A percentile compares a stretch with the other conserved stretches of the same genome.
These are phyloP conservation scores for Bombylius discolor DNA, from an alignment of 2,888 invertebrate species.

Conservation along the genomic window DNA sequence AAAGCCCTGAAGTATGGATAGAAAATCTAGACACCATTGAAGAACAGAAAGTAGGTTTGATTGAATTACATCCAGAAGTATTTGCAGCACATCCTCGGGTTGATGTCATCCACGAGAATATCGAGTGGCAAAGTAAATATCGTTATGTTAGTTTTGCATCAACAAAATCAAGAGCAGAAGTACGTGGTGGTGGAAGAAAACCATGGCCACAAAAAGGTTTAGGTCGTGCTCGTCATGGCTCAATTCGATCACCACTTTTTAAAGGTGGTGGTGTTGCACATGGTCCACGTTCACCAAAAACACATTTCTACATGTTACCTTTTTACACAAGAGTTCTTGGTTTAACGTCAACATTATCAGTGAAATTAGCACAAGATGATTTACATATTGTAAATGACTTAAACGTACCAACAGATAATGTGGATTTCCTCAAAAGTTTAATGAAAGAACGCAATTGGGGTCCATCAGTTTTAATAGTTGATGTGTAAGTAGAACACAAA, in stretches of 20 bases:
- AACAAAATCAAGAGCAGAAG: constrained; percentile 70
- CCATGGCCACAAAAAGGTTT: constrained; percentile 96
- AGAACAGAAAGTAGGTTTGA: constrained; percentile 66
- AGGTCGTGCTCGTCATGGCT: constrained; percentile 85
- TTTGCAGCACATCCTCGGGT: constrained; percentile 73
- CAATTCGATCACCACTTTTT: constrained; percentile 79
- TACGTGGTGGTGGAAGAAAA: constrained; percentile 77
- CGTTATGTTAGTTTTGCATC: constrained; percentile 68
- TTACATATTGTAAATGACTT: constrained; percentile 78
- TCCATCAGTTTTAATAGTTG: constrained; percentile 84
- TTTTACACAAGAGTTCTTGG: constrained; percentile 64
- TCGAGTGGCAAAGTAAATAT: constrained; percentile 74
- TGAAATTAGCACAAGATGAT: constrained; percentile 92
- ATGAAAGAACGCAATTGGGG: constrained; percentile 87
- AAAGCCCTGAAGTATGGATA: constrained; percentile 65
- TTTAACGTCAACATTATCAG: constrained; percentile 67
- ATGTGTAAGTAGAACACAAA: constrained; percentile 58
- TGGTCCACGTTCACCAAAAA: constrained; percentile 82
- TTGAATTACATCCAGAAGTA: constrained; percentile 80
- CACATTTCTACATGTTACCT: constrained; percentile 89
- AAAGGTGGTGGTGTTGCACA: constrained; percentile 71
- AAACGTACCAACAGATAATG: constrained; percentile 72
- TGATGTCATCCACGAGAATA: constrained; percentile 75
- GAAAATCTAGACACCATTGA: constrained; percentile 66
- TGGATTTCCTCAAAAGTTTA: constrained; percentile 63